phyloP scores from a whole-genome alignment of 2,797 vertebrate species.

The Oryzias sinensis region DNA sequence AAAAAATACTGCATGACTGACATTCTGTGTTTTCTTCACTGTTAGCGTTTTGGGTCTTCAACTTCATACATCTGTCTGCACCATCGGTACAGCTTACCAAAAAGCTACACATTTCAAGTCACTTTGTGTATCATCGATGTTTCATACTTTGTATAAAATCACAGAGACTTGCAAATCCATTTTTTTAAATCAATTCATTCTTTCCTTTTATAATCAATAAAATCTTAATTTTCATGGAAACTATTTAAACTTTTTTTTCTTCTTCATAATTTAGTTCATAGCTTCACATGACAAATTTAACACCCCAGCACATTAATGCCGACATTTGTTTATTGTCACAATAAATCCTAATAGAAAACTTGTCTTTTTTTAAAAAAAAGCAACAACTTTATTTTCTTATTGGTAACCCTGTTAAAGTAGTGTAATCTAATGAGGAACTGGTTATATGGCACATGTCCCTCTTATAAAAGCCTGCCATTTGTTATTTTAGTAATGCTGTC shows the following conservation, averaged over 20 bases:
- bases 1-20: constrained; percentile 50
- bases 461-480: not conserved
- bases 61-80: constrained; percentile 32
- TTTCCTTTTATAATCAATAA: too few relatives aligned
- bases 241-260: too few relatives aligned
- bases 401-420: constrained; percentile 14
- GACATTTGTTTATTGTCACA: not conserved
- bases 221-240: too few relatives aligned
- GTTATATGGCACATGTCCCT: constrained; percentile 33
- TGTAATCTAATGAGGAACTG: constrained; percentile 31
- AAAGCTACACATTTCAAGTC: constrained; percentile 38
- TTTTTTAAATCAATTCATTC: too few relatives aligned
- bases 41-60: constrained; percentile 37
- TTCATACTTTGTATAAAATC: too few relatives aligned
- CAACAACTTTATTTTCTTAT: constrained; percentile 5
- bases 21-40: constrained; percentile 40
- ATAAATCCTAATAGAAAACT: constrained; percentile 15
- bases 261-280: too few relatives aligned
- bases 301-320: too few relatives aligned
- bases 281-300: too few relatives aligned
- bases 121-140: constrained; percentile 35
- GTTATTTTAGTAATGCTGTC: too few relatives aligned
- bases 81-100: constrained; percentile 23
- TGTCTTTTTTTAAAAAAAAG: constrained; percentile 9
- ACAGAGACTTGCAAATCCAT: too few relatives aligned